A percentile compares a stretch with the other conserved stretches of the same genome.
These are phyloP conservation scores for Eupsilia transversa DNA, from an alignment of 2,888 invertebrate genomes.

Conservation along the genomic window DNA sequence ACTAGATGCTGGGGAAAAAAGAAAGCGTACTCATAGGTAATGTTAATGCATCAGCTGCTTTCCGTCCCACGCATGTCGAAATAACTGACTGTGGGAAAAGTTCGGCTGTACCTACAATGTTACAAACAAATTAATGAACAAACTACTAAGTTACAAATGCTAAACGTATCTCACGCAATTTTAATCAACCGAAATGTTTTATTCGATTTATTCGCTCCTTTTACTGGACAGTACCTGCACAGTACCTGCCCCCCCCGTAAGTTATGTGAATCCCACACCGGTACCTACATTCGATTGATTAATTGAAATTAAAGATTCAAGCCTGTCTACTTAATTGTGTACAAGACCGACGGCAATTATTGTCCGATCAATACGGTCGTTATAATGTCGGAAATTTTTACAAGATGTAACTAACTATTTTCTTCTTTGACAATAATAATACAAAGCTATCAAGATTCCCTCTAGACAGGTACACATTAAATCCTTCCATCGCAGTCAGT, in stretches of 20 bases:
- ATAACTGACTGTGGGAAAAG: conserved; percentile 23
- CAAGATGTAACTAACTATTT: not conserved
- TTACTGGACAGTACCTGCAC: conserved; percentile 5
- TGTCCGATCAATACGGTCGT: not conserved
- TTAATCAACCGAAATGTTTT: conserved; percentile 11
- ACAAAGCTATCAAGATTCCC: conserved; percentile 18
- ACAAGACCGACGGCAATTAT: conserved; percentile 13
- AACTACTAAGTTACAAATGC: conserved; percentile 10
- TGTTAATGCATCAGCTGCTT: conserved; percentile 53
- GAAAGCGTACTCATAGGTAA: conserved; percentile 17
- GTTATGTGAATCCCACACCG: conserved; percentile 18
- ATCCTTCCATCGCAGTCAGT: conserved; percentile 66
- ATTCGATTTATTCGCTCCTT: conserved; percentile 12
- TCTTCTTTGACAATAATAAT: conserved; percentile 7
- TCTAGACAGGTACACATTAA: conserved; percentile 31
- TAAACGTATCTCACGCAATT: conserved; percentile 1
- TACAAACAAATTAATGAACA: conserved; percentile 5
- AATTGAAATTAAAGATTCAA: conserved; percentile 62
- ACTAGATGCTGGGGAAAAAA: conserved; percentile 6
- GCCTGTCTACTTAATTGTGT: conserved; percentile 44
- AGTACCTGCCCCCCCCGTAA: conserved; percentile 18
- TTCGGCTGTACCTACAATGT: conserved; percentile 6
- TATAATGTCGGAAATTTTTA: not conserved
- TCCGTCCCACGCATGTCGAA: conserved; percentile 49
- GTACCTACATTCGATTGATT: conserved; percentile 30